Conservation (phyloP, 2,113 vertebrate species). For the Malurus elegans region DNA sequence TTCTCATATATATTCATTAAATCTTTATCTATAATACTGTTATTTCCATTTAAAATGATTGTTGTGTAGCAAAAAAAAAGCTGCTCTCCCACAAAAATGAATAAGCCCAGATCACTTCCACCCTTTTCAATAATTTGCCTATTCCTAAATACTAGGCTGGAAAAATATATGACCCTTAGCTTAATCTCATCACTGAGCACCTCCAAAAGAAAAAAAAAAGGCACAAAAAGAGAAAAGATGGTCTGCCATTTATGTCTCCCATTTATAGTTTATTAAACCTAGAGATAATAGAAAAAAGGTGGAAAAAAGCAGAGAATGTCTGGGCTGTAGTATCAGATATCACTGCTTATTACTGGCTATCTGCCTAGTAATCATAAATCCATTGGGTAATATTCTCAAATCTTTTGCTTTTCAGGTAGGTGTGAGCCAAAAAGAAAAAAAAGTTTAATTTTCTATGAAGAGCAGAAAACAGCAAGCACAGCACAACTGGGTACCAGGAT, state of each 20-base stretch:
- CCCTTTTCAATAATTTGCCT: constrained; percentile 22
- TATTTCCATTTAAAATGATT: constrained; percentile 8
- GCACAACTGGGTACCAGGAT: constrained; percentile 40
- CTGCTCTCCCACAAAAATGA: constrained; percentile 31
- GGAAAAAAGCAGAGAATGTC: not conserved
- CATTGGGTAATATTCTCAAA: constrained; percentile 46
- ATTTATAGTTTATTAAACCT: constrained; percentile 50
- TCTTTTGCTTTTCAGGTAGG: constrained; percentile 53
- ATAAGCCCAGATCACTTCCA: constrained; percentile 25
- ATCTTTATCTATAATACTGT: constrained; percentile 24
- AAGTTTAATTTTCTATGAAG: constrained; percentile 43
- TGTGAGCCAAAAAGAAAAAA: constrained; percentile 57
- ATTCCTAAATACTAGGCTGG: not conserved
- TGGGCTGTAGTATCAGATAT: constrained; percentile 26
- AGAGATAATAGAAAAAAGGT: constrained; percentile 59
- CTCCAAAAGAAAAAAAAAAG: not conserved
- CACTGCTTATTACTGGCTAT: constrained; percentile 48
- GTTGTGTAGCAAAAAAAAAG: not conserved
- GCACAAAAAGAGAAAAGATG: not conserved
- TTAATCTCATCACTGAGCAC: constrained; percentile 37
- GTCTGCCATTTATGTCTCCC: constrained; percentile 26
- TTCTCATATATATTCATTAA: constrained; percentile 61
- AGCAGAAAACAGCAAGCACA: constrained; percentile 42
- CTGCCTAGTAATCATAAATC: constrained; percentile 33
- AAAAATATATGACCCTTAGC: not conserved